Conservation (phyloP, 2,888 invertebrate genomes). For the Nomada ferruginata region DNA sequence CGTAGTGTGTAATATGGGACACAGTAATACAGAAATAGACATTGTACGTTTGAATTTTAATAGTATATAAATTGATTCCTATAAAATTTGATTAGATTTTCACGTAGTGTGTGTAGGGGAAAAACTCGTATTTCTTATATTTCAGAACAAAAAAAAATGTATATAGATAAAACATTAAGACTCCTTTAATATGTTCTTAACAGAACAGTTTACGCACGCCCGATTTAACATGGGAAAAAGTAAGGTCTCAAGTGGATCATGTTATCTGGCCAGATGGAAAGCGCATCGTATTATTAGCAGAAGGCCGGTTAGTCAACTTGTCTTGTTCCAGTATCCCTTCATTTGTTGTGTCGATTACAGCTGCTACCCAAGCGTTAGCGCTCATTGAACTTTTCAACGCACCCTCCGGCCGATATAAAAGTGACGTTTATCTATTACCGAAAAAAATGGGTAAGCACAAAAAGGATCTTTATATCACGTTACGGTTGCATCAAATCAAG, state of each 20-base stretch:
- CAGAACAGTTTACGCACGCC: constrained; percentile 96
- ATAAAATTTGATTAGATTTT: constrained; percentile 32
- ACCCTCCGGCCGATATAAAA: constrained; percentile 96
- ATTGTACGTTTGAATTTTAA: constrained; percentile 87
- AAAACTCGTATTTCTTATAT: constrained; percentile 66
- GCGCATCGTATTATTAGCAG: constrained; percentile 95
- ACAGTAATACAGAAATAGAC: constrained; percentile 98
- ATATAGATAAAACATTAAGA: constrained; percentile 67
- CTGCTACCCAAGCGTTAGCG: constrained; percentile 98
- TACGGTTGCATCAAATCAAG: neutral
- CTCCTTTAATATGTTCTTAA: constrained; percentile 73
- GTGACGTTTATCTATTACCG: constrained; percentile 98
- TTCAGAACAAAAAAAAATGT: constrained; percentile 64
- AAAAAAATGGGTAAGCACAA: constrained; percentile 95
- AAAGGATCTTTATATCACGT: neutral
- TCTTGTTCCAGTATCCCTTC: constrained; percentile 99
- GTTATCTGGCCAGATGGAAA: constrained; percentile 99
- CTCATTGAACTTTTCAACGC: constrained; percentile 99
- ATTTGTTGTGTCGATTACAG: constrained; percentile 98
- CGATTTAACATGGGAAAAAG: constrained; percentile 98
- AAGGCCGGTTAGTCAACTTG: constrained; percentile 97
- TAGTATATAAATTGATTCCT: constrained; percentile 4
- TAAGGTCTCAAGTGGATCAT: constrained; percentile 98
- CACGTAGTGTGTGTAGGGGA: constrained; percentile 53
- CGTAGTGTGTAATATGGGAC: constrained; percentile 98